These are phyloP conservation scores for Vombatus ursinus DNA, from an alignment of 2,113 vertebrate species.

Conservation along the genomic window DNA sequence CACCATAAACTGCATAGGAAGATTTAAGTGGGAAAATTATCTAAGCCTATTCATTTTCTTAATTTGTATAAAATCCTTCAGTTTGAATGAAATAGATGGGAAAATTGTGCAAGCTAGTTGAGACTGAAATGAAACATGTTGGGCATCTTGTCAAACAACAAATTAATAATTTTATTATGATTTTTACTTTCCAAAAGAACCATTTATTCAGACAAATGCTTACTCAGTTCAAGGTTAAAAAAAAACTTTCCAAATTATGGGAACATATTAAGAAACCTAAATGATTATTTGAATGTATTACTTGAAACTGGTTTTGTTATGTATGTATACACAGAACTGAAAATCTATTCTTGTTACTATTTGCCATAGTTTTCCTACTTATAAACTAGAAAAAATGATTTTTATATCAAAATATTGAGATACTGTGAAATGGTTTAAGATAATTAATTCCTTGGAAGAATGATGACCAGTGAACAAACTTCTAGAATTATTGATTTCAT, in stretches of 20 bases:
- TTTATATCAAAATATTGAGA: neutral
- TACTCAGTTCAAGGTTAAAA: neutral
- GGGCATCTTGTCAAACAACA: no score
- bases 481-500: neutral
- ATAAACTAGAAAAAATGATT: constrained; percentile 18
- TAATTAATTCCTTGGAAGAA: constrained; percentile 33
- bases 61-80: neutral
- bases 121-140: no score
- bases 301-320: neutral
- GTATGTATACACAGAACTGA: neutral
- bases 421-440: neutral
- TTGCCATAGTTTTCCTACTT: neutral
- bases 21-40: neutral
- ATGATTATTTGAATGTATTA: neutral
- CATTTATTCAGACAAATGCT: neutral
- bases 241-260: neutral
- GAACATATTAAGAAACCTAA: neutral
- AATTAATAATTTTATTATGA: no score
- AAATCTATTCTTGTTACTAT: constrained; percentile 40
- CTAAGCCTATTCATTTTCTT: neutral
- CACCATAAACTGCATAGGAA: neutral
- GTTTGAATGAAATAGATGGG: neutral
- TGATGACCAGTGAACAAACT: neutral
- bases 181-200: neutral
- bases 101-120: no score